Percentiles rank a stretch among this genome's conserved stretches.
Conservation (phyloP, 2,888 invertebrate genomes). For the Acanthosepion pharaonis region DNA sequence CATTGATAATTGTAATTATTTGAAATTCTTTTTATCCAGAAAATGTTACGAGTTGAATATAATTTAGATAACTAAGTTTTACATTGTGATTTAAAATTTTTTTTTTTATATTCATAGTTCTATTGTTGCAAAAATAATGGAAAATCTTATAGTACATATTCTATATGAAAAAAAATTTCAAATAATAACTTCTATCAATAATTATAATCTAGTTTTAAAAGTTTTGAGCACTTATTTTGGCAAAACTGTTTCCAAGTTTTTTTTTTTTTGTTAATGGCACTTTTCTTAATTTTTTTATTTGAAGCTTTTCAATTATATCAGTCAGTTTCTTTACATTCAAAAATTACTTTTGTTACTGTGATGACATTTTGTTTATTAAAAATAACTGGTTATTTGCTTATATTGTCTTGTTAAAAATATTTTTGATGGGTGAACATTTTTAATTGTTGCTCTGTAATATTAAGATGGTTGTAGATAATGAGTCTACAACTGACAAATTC, state of each 20-base stretch:
- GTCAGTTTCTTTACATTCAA: background rate
- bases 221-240: background rate
- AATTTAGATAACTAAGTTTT: no score
- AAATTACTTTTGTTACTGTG: background rate
- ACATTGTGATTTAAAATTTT: no score
- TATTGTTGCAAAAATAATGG: no score
- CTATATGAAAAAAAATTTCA: no score
- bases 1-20: constrained; percentile 21
- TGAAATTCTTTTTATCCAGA: background rate
- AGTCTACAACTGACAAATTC: background rate
- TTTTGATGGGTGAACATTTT: background rate
- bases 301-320: background rate
- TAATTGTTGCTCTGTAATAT: background rate
- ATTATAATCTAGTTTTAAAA: background rate
- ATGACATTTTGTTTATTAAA: background rate
- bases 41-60: no score
- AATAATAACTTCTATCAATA: no score
- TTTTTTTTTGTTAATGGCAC: background rate
- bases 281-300: background rate
- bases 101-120: no score
- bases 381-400: background rate
- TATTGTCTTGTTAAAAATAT: background rate
- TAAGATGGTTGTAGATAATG: background rate
- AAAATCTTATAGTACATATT: no score
- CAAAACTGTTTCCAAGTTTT: background rate